phyloP scores from a whole-genome alignment of 2,113 vertebrate species.

The Grus americana region DNA sequence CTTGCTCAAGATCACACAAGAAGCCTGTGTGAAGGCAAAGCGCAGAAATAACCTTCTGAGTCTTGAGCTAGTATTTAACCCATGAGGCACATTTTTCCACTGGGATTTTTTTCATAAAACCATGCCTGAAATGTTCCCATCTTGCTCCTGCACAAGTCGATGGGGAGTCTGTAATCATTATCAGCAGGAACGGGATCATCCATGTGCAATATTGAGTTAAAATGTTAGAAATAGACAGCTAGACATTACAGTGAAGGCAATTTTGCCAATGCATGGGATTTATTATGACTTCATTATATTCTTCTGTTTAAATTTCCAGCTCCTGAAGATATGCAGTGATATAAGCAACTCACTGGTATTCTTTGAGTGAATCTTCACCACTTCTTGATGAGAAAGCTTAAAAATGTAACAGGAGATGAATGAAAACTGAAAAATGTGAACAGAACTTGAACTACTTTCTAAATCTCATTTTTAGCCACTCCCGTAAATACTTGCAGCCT shows the following conservation, averaged over 20 bases:
- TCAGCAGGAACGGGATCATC: background rate
- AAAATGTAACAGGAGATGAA: conserved; percentile 30
- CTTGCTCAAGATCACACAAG: background rate
- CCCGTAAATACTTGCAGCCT: conserved; percentile 24
- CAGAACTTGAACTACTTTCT: conserved; percentile 18
- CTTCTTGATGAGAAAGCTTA: conserved; percentile 9
- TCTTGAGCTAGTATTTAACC: background rate
- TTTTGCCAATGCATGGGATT: background rate
- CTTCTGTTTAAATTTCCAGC: background rate
- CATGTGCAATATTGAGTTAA: background rate
- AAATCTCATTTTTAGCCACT: conserved; percentile 49
- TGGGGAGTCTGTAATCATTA: background rate
- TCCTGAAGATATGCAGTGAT: background rate
- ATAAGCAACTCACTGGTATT: background rate
- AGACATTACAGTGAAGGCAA: background rate
- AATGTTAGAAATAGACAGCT: background rate
- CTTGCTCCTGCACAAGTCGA: background rate
- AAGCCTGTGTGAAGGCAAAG: background rate
- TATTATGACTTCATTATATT: background rate
- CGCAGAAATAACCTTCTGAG: background rate
- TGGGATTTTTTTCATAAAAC: background rate
- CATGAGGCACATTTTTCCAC: background rate
- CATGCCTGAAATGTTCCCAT: background rate
- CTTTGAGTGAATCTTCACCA: background rate
- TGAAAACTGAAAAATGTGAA: conserved; percentile 60